Conservation (phyloP, 2,113 vertebrate species). For the Pseudonaja textilis region DNA sequence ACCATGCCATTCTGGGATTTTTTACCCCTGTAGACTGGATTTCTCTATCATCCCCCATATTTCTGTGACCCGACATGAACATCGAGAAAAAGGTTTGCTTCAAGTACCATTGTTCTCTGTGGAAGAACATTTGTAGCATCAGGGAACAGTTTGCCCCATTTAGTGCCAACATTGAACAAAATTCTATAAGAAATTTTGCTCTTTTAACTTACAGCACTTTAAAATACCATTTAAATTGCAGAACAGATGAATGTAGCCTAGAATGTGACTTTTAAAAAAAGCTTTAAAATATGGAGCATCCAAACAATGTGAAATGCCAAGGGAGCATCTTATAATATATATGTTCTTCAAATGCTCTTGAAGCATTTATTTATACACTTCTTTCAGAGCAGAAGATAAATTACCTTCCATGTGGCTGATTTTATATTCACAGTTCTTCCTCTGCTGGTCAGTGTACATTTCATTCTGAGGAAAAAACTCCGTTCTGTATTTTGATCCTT, state of each 20-base stretch:
- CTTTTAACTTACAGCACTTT: not conserved
- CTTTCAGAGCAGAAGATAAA: conserved; percentile 15
- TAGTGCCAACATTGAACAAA: not conserved
- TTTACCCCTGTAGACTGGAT: not conserved
- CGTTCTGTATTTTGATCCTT: conserved; percentile 90
- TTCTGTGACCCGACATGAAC: not conserved
- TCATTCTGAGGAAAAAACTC: conserved; percentile 95
- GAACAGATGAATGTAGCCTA: not conserved
- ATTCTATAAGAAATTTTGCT: not conserved
- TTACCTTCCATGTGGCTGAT: conserved; percentile 97
- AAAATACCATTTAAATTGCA: not conserved
- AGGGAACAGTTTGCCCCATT: not conserved
- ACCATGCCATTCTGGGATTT: not conserved
- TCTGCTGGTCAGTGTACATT: conserved; percentile 94
- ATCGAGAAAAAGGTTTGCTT: not conserved
- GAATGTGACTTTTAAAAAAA: not conserved
- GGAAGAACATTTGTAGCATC: not conserved
- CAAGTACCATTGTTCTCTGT: not conserved
- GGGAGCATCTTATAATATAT: not conserved
- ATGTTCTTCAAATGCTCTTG: not conserved
- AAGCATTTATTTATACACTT: not conserved
- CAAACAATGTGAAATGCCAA: not conserved
- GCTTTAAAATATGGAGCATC: not conserved
- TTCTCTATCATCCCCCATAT: not conserved
- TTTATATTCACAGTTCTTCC: conserved; percentile 98